phyloP scores from a whole-genome alignment of 2,113 vertebrate genomes.

The Sinocyclocheilus anophthalmus region DNA sequence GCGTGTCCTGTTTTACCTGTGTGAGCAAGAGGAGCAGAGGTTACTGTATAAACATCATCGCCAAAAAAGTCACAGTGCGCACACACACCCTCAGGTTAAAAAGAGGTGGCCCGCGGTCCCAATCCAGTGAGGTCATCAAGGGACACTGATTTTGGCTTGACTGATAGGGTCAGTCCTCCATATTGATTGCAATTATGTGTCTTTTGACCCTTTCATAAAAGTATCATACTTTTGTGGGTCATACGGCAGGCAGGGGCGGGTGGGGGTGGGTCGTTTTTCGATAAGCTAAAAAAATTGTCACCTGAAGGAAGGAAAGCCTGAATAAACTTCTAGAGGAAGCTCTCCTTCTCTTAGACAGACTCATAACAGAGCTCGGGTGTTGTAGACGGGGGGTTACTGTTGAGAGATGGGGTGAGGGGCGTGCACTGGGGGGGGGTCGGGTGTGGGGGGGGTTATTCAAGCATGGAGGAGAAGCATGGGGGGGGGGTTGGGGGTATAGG shows the following conservation, averaged over 20 bases:
- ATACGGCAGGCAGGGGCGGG: too few relatives aligned
- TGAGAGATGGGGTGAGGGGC: too few relatives aligned
- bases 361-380: too few relatives aligned
- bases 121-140: conserved; percentile 8
- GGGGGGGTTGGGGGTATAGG: too few relatives aligned
- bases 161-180: not conserved
- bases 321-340: too few relatives aligned
- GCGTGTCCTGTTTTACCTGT: conserved; percentile 84
- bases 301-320: not conserved
- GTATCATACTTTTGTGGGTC: not conserved
- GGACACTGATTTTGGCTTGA: conserved; percentile 11
- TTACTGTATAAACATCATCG: not conserved
- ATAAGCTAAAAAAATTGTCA: not conserved
- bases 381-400: too few relatives aligned
- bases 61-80: not conserved
- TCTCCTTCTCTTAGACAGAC: not conserved
- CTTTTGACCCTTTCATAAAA: conserved; percentile 28
- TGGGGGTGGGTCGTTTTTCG: too few relatives aligned
- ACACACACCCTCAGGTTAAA: not conserved
- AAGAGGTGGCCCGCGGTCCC: not conserved
- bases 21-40: not conserved
- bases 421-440: too few relatives aligned
- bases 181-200: conserved; percentile 28
- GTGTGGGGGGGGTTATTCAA: too few relatives aligned
- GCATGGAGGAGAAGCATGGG: too few relatives aligned